A percentile compares a stretch with the other conserved stretches of the same genome.
phyloP scores from a whole-genome alignment of 2,797 vertebrate species.

The Sphaeramia orbicularis region DNA sequence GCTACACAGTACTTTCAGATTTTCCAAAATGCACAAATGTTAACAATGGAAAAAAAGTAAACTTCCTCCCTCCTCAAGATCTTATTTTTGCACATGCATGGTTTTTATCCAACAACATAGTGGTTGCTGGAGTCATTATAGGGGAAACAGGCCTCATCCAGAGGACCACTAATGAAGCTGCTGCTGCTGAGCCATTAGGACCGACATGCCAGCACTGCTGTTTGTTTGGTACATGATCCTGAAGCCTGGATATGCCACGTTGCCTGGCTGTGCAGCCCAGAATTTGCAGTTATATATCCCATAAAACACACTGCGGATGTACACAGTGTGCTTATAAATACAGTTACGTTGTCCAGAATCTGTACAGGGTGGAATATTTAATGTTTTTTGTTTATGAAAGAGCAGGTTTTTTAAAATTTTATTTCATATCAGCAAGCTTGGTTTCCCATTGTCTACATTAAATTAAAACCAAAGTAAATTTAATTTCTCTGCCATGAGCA shows the following conservation, averaged over 20 bases:
- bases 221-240: conserved; percentile 31
- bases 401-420: not conserved
- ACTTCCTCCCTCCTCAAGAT: not conserved
- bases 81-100: conserved; percentile 1
- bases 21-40: not conserved
- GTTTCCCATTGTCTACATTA: not conserved
- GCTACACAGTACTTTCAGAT: not conserved
- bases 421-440: not conserved
- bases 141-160: conserved; percentile 25
- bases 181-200: conserved; percentile 46
- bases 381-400: not conserved
- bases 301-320: not conserved
- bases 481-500: not conserved
- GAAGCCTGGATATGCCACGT: conserved; percentile 67
- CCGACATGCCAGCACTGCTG: conserved; percentile 33
- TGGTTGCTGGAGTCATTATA: conserved; percentile 46
- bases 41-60: not conserved
- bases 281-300: conserved; percentile 1
- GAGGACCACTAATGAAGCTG: conserved; percentile 61
- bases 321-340: not conserved
- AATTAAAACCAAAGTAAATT: not conserved
- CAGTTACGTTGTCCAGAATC: not conserved
- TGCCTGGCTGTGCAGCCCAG: conserved; percentile 42
- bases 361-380: not conserved
- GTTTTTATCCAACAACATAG: conserved; percentile 30